Evolutionary conservation across 2,888 invertebrate genomes (phyloP), one percentile per base, ranked within the genome.

Genomic region (Aleiodes alternator): DNA sequence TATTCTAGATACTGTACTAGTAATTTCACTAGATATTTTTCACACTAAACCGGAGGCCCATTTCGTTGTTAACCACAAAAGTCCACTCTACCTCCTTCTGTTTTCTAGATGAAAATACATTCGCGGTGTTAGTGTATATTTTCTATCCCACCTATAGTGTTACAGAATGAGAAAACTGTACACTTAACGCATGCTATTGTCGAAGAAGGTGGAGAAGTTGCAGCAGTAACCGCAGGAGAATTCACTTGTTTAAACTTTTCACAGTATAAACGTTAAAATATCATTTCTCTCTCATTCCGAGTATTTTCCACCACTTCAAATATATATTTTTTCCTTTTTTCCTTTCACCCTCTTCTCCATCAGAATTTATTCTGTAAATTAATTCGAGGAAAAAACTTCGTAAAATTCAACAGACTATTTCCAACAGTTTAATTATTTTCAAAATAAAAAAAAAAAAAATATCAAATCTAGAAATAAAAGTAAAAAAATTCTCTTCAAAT

Each of bases 1-100:
- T 8, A 7, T n/a, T 16, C 51, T 14, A 68, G 68, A 68, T 68
- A 51, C 68, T 68, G n/a, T 51, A n/a, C 31, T 3, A 64, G 68
- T 51, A 68, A 68, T 68, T 68, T 68, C 68, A 51, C n/a, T 12
- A 68, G 68, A 68, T 51, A 68, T 68, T 68, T 68, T 68, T 51
- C 50, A 68, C 51, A 68, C 68, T 68, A 51, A 43, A 68, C 68
- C 68, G 23, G 68, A 51, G 50, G 68, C 51, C 51, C 53, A 68
- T 68, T 68, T 68, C 31, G 34, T 51, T 51, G 50, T 16, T 6
- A 68, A 51, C 68, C 68, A 38, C 68, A 68, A 68, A 48, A 51
- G 68, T 53, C 66, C 50, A 34, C 34, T 34, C 34, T n/a, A 34
- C 16, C 16, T 53, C 16, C 14, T 53, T 7, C 16, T 23, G 1